Conservation (phyloP, 1,140 invertebrate species). For the Tetraneura akinire region DNA sequence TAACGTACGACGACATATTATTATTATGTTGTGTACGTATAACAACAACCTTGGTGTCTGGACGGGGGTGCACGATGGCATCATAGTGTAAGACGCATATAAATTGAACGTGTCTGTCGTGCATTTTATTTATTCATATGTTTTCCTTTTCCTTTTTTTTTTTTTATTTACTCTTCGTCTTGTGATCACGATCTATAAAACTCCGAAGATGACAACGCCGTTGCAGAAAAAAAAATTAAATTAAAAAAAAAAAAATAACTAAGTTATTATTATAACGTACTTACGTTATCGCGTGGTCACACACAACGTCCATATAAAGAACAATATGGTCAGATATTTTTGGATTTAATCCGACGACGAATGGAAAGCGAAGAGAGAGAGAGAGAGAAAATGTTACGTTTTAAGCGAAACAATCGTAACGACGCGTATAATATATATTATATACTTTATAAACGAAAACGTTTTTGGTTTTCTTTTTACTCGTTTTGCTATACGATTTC, state of each 20-base stretch:
- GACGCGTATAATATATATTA: not conserved
- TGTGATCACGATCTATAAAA: not conserved
- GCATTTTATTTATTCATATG: conserved; percentile 17
- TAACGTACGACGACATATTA: not conserved
- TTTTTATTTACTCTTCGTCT: not conserved
- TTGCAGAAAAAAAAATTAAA: no score
- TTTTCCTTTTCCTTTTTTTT: not conserved
- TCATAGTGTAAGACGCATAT: conserved; percentile 34
- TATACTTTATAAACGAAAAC: not conserved
- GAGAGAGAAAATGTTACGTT: conserved; percentile 12
- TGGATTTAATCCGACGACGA: no score
- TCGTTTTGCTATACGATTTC: no score
- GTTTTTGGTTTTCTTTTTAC: no score
- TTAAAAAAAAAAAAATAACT: no score
- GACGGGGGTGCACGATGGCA: not conserved
- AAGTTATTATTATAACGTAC: no score
- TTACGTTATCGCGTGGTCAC: not conserved
- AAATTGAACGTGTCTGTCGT: conserved; percentile 31
- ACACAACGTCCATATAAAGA: no score
- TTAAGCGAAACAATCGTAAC: not conserved
- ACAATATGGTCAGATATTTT: no score
- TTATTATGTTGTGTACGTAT: not conserved
- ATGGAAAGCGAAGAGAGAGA: not conserved
- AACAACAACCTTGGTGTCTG: conserved; percentile 28
- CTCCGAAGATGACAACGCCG: not conserved